Evolutionary conservation across 2,113 vertebrate species (phyloP).

Genomic region (Dasyprocta punctata): DNA sequence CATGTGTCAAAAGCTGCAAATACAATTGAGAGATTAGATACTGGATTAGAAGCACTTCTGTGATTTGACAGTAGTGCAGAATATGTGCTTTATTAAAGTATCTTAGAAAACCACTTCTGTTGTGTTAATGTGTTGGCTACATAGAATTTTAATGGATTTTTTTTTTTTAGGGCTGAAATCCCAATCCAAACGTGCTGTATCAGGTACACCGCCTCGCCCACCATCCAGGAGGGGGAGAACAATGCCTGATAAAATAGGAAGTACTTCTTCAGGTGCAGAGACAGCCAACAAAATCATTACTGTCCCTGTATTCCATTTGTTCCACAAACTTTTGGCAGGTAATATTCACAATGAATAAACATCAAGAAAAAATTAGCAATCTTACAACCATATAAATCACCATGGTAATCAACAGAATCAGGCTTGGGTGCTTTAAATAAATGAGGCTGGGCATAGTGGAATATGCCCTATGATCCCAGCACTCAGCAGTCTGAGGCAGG

Average conservation of each 20-base stretch:
- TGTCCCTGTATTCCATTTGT: constrained; percentile 98
- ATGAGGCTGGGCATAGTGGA: neutral
- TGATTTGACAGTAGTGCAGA: neutral
- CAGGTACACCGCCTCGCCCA: constrained; percentile 95
- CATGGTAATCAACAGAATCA: neutral
- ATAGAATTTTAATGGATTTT: neutral
- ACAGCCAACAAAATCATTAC: constrained; percentile 96
- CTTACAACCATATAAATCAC: neutral
- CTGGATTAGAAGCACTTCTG: neutral
- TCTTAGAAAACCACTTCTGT: neutral
- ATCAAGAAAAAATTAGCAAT: neutral
- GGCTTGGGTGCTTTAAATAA: neutral
- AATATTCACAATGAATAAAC: constrained; percentile 41
- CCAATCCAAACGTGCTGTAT: constrained; percentile 96
- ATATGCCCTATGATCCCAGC: neutral
- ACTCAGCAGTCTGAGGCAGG: neutral
- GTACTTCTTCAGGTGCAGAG: constrained; percentile 91
- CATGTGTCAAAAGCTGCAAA: neutral
- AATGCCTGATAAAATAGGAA: constrained; percentile 94
- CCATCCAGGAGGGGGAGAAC: constrained; percentile 96
- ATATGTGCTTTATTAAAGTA: constrained; percentile 5
- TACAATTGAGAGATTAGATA: constrained; percentile 1
- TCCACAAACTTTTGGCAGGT: constrained; percentile 96
- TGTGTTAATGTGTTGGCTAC: neutral
- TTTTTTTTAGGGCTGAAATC: constrained; percentile 94